These are phyloP conservation scores for Yponomeuta evonymella DNA, from an alignment of 2,888 invertebrate genomes.

Conservation along the genomic window DNA sequence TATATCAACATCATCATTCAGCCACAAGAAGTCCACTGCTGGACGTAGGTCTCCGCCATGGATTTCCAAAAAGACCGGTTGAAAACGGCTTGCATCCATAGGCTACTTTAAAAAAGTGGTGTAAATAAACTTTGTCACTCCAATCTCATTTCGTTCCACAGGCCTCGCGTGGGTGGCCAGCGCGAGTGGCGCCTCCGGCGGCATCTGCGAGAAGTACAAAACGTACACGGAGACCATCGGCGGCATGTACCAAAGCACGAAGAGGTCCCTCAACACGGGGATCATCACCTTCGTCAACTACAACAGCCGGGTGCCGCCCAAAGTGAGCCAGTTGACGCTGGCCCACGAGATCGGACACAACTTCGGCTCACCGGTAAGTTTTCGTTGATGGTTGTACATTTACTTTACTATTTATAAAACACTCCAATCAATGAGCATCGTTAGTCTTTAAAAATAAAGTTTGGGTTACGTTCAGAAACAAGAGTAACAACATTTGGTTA, in stretches of 20 bases:
- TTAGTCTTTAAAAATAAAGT: too few species aligned
- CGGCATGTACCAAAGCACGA: constrained; percentile 95
- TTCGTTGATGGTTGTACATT: background rate
- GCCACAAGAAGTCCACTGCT: too few species aligned
- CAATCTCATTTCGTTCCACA: constrained; percentile 24
- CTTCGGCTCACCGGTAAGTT: constrained; percentile 95
- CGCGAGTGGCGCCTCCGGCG: constrained; percentile 97
- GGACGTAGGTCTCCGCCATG: too few species aligned
- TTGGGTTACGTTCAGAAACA: too few species aligned
- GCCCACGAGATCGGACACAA: constrained; percentile 99
- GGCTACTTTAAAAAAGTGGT: too few species aligned
- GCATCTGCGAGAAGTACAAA: constrained; percentile 98
- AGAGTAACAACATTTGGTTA: too few species aligned
- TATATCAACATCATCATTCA: too few species aligned
- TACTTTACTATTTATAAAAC: too few species aligned
- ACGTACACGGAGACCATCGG: constrained; percentile 97
- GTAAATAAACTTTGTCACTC: too few species aligned
- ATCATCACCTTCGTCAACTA: constrained; percentile 99
- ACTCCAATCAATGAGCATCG: too few species aligned
- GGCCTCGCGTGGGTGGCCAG: constrained; percentile 99
- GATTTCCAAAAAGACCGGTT: too few species aligned
- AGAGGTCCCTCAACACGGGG: constrained; percentile 96
- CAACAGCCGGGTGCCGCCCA: constrained; percentile 96
- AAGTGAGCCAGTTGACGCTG: constrained; percentile 97
- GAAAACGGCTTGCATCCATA: too few species aligned